Evolutionary conservation across 2,797 vertebrate species (phyloP), one percentile per base, ranked within the genome.

Genomic region (Coccyzus lansbergi): DNA sequence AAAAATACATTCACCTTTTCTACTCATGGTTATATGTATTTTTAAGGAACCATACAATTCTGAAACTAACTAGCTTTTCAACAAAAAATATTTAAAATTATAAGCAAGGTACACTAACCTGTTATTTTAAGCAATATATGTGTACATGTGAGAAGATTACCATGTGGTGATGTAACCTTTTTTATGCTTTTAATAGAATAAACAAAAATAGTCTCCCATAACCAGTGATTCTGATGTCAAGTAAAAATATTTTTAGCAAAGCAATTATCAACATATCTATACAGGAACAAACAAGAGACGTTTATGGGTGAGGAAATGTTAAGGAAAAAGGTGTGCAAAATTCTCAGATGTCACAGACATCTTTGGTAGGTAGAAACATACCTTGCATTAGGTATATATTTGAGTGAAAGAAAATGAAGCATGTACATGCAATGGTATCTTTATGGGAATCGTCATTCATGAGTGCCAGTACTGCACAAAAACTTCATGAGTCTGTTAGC

Each of bases 391-490:
- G 9, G 21, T 6, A 55, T 8, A 6, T 70, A 56, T 71, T 59
- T 63, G 29, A 65, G 36, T 42, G 24, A n/a, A 86, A 81, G 24
- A 83, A 26, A 55, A 90, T 7, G 0, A 0, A 80, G 26, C 8
- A 28, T 3, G 15, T 20, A n/a, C 13, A 25, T 2, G 4, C 15
- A 86, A 53, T 14, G 6, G 9, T 55, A 38, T 63, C 53, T 64
- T 42, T 26, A 60, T 12, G 10, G 53, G 59, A 78, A 28, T 14
- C 0, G 0, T 16, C 42, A 31, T 21, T 51, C 60, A 34, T 1
- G 1, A 19, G 8, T 33, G 17, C 12, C 44, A 70, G 4, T 5
- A 36, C 18, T 12, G 5, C 48, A 70, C 15, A 31, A 59, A 85
- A 94, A 34, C 5, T 28, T 20, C 19, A 28, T 0, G 3, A 67